Percentiles rank a stretch among this genome's conserved stretches.
These are phyloP conservation scores for Scaptodrosophila latifasciaeformis DNA, from an alignment of 2,888 invertebrate genomes.

Conservation along the genomic window DNA sequence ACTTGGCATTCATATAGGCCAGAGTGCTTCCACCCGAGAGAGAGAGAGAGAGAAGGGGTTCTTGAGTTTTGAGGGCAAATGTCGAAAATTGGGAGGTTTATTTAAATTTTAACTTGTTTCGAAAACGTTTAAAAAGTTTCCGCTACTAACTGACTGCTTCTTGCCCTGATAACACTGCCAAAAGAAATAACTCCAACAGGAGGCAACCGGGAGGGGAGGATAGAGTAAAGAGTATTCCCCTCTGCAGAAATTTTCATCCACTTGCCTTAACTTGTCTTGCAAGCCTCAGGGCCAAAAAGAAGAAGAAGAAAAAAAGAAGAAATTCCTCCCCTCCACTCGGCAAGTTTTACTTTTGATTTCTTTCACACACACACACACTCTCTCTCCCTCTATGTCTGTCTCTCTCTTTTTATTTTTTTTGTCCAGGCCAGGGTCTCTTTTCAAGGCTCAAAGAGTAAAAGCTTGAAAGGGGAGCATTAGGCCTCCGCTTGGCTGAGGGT, in stretches of 20 bases:
- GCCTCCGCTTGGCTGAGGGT: background rate
- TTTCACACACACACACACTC: background rate
- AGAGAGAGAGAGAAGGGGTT: background rate
- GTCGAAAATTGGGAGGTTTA: conserved; percentile 65
- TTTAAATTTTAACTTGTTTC: conserved; percentile 65
- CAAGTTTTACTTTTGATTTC: no score
- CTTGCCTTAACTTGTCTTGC: no score
- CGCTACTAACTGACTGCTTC: conserved; percentile 67
- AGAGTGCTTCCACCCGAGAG: no score
- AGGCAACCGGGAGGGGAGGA: no score
- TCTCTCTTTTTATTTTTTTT: no score
- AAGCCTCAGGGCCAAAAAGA: background rate
- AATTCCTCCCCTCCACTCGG: no score
- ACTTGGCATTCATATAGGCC: conserved; percentile 48
- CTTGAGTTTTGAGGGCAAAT: conserved; percentile 7
- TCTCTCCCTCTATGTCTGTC: no score
- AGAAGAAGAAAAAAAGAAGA: background rate
- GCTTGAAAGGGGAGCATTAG: conserved; percentile 26
- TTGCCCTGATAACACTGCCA: conserved; percentile 52
- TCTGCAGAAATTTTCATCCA: no score
- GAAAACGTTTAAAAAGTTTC: conserved; percentile 64
- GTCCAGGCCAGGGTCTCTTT: conserved; percentile 12
- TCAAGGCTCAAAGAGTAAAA: conserved; percentile 37
- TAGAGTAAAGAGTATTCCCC: no score
- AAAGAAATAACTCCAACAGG: no score